phyloP scores from a whole-genome alignment of 2,797 vertebrate genomes.

The Merluccius polli region DNA sequence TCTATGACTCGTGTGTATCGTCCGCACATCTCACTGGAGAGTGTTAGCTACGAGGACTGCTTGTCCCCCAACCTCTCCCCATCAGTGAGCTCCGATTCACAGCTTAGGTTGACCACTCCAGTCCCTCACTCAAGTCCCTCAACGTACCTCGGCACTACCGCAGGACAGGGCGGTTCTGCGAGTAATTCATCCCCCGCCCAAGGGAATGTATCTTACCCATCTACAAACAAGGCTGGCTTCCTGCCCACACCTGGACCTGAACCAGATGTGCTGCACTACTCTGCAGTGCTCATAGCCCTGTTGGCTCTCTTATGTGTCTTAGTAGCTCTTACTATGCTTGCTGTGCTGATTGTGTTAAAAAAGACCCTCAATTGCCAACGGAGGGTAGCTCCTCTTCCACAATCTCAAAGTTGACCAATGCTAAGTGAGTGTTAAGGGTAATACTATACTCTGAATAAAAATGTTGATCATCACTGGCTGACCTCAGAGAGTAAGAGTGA shows the following conservation, averaged over 20 bases:
- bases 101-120: constrained; percentile 38
- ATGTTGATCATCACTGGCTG: no score
- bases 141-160: constrained; percentile 49
- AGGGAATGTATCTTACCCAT: constrained; percentile 25
- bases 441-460: no score
- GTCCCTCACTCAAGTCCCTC: constrained; percentile 22
- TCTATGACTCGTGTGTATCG: constrained; percentile 23
- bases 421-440: not conserved
- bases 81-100: constrained; percentile 19
- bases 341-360: constrained; percentile 63
- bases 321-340: constrained; percentile 57
- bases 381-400: constrained; percentile 66
- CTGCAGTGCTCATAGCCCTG: constrained; percentile 52
- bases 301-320: constrained; percentile 64
- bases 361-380: constrained; percentile 59
- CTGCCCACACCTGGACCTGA: constrained; percentile 30
- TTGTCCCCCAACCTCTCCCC: constrained; percentile 56
- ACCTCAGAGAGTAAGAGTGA: not conserved
- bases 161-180: constrained; percentile 18
- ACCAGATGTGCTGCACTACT: constrained; percentile 18
- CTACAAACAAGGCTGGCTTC: constrained; percentile 44
- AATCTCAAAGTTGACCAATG: constrained; percentile 22
- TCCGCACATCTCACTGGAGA: constrained; percentile 57
- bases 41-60: constrained; percentile 69
- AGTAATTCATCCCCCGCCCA: constrained; percentile 36